Percentiles rank a stretch among this genome's conserved stretches.
These are phyloP conservation scores for Drosophila hydei DNA, from an alignment of 1,140 invertebrate genomes.

Conservation along the genomic window DNA sequence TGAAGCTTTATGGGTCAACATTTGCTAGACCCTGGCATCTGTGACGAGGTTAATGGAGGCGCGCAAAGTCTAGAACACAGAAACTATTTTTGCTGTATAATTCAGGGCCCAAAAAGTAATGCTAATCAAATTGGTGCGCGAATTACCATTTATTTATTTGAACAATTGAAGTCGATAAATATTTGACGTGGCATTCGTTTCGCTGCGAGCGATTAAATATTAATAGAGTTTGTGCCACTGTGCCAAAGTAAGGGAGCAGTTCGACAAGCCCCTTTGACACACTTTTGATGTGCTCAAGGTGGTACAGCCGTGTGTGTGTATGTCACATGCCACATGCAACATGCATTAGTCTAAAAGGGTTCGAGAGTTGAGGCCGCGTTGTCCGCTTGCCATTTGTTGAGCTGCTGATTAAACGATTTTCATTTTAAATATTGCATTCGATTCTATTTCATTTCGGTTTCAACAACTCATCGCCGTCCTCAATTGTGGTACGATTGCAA, in stretches of 20 bases:
- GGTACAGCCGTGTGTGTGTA: background rate
- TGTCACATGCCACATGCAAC: slow-evolving; percentile 17
- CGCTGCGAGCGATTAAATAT: slow-evolving; percentile 3
- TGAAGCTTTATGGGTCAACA: too few relatives aligned
- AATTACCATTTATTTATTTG: too few relatives aligned
- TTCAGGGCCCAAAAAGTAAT: too few relatives aligned
- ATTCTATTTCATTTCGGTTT: background rate
- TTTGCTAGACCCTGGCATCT: too few relatives aligned
- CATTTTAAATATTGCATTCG: slow-evolving; percentile 28
- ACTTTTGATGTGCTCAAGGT: slow-evolving; percentile 26
- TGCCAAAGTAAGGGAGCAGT: slow-evolving; percentile 1
- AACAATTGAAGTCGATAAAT: too few relatives aligned
- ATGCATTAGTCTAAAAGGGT: slow-evolving; percentile 45
- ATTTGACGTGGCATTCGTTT: too few relatives aligned
- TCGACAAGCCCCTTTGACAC: slow-evolving; percentile 29
- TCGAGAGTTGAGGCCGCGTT: background rate
- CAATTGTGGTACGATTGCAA: slow-evolving; percentile 50
- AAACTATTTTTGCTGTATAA: too few relatives aligned
- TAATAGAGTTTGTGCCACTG: slow-evolving; percentile 21
- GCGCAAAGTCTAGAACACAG: too few relatives aligned
- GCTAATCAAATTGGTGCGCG: too few relatives aligned
- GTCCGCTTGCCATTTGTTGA: too few relatives aligned
- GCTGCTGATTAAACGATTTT: slow-evolving; percentile 14
- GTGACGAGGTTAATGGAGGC: too few relatives aligned
- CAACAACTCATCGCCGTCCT: slow-evolving; percentile 17